A percentile compares a stretch with the other conserved stretches of the same genome.
Evolutionary conservation across 2,113 vertebrate species (phyloP).

Genomic region (Neolamprologus ventralis): DNA sequence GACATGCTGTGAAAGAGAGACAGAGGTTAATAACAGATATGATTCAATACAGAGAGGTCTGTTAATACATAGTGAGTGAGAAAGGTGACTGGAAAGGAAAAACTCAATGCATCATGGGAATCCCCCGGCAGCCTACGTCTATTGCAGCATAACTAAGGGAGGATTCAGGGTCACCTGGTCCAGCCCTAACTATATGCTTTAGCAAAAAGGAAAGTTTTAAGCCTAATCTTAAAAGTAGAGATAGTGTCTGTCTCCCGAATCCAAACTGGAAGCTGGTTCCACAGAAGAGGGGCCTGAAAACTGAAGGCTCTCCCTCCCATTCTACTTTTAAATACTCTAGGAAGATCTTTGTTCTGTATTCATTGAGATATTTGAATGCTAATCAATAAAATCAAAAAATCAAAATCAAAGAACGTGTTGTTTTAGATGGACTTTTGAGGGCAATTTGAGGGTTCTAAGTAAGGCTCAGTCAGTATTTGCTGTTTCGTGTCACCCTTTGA

Average conservation of each 20-base stretch:
- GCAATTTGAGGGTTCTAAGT: neutral
- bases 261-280: too few species aligned
- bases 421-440: neutral
- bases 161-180: too few species aligned
- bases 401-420: neutral
- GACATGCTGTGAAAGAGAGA: neutral
- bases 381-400: too few species aligned
- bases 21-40: rapidly evolving
- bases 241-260: too few species aligned
- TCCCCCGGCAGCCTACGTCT: neutral
- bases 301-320: too few species aligned
- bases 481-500: neutral
- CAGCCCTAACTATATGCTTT: too few species aligned
- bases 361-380: too few species aligned
- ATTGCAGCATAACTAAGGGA: neutral
- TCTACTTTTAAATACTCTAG: too few species aligned
- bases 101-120: neutral
- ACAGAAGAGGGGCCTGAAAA: too few species aligned
- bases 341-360: too few species aligned
- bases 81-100: neutral
- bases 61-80: rapidly evolving
- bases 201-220: too few species aligned
- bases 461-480: neutral
- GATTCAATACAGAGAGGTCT: rapidly evolving
- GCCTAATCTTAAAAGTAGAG: too few species aligned